Evolutionary conservation across 2,113 vertebrate genomes (phyloP), one percentile per base, ranked within the genome.

Genomic region (Gambusia holbrooki): DNA sequence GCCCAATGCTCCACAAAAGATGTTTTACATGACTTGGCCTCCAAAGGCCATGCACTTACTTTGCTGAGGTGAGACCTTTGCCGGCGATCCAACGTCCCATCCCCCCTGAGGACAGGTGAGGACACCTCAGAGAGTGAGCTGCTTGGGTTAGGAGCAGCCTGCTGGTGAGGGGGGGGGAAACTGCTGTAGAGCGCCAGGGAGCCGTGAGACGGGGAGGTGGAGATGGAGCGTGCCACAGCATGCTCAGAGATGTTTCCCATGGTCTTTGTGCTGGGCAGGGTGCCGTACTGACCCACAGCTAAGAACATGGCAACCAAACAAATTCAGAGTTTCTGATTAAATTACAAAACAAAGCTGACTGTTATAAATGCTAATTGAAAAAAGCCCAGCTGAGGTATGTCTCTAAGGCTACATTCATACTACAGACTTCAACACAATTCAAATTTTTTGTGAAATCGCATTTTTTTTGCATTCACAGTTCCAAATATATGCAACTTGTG

Each of bases 131-230:
- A 95, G 0, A 94, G 90, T 7, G 92, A 69, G 73, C 62, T 90
- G 22, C 28, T 84, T 5, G 86, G 71, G 69, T 93, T 92, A 80
- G 94, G 96, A 1, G 93, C 69, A 3, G 25, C 42, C 81, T 74
- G 85, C 78, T 89, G 91, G 0, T 93, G 91, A 4, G 95, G 96
- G 0, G 96, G 96, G 4, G 97, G 97, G 83, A 95, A 96, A 0
- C 93, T 95, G 73, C 94, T 96, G 89, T 96, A 97, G 8, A 93
- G 94, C 0, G 95, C 93, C 1, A 96, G 84, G 0, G 97, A 95
- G 6, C 96, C 97, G 0, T 98, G 97, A 10, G 98, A 98, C 0
- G 98, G 97, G 0, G 98, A 99, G 0, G 96, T 92, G 82, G 97
- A 96, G 33, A 99, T 96, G 0, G 96, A 95, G 82, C 91, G 96